A percentile compares a stretch with the other conserved stretches of the same genome.
phyloP scores from a whole-genome alignment of 2,888 invertebrate species.

The Syrista parreyssii region DNA sequence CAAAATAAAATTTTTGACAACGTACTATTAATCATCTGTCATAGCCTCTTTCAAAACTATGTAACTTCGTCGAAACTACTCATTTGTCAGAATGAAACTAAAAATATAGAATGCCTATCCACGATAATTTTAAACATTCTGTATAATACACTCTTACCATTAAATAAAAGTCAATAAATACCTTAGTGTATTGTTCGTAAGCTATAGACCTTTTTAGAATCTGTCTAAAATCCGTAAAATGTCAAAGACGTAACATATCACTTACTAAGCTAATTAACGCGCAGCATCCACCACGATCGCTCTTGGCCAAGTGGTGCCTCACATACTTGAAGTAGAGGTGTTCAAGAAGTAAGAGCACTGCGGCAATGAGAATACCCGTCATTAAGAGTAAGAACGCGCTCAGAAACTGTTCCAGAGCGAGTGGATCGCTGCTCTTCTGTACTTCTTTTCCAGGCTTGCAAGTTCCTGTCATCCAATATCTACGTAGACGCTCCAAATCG shows the following conservation, averaged over 20 bases:
- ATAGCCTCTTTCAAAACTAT: no score
- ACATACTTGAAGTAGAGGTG: slow-evolving; percentile 96
- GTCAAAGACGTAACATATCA: slow-evolving; percentile 68
- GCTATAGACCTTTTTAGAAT: no score
- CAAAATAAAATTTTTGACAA: no score
- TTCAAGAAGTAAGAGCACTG: slow-evolving; percentile 87
- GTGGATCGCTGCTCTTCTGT: slow-evolving; percentile 89
- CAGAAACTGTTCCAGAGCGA: slow-evolving; percentile 95
- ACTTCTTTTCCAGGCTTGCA: slow-evolving; percentile 93
- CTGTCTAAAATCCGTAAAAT: slow-evolving; percentile 53
- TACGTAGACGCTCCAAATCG: slow-evolving; percentile 92
- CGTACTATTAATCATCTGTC: no score
- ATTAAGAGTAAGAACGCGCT: slow-evolving; percentile 96
- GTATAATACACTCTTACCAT: no score
- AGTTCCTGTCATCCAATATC: slow-evolving; percentile 97
- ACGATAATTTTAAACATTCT: no score
- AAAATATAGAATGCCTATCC: no score
- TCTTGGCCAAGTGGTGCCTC: slow-evolving; percentile 86
- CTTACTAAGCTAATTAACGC: slow-evolving; percentile 93
- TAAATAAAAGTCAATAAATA: no score
- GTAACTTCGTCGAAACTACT: no score
- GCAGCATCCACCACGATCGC: slow-evolving; percentile 89
- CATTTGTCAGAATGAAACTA: no score
- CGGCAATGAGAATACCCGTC: slow-evolving; percentile 92
- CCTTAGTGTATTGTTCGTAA: no score